These are phyloP conservation scores for Anser cygnoides DNA, from an alignment of 2,113 vertebrate species.

Conservation along the genomic window DNA sequence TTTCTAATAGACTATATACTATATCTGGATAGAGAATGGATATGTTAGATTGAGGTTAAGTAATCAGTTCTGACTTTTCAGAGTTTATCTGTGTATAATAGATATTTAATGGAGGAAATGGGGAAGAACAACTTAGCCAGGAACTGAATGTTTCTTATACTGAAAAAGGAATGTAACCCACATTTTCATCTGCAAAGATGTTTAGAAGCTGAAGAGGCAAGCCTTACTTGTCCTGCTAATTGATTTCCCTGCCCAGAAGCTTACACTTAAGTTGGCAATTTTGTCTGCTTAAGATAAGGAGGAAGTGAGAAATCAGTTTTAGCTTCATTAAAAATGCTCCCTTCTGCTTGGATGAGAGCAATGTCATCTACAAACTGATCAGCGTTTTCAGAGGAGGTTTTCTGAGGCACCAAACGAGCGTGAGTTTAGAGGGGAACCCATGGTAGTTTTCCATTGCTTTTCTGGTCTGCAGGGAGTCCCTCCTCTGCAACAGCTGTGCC, in stretches of 20 bases:
- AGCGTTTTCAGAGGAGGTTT: background rate
- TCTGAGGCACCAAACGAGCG: background rate
- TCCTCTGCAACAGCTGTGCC: constrained; percentile 28
- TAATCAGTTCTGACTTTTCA: background rate
- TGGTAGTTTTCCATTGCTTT: background rate
- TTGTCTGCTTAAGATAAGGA: background rate
- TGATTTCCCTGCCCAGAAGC: constrained; percentile 11
- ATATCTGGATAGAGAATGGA: background rate
- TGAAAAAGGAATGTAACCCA: background rate
- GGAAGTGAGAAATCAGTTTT: background rate
- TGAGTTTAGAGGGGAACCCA: background rate
- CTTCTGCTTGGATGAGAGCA: background rate
- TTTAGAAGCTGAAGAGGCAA: constrained; percentile 33
- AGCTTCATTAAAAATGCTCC: background rate
- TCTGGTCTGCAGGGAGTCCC: background rate
- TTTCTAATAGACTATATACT: background rate
- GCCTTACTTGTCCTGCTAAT: constrained; percentile 2
- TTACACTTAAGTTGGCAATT: background rate
- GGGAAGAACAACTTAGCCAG: constrained; percentile 22
- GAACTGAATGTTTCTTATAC: background rate
- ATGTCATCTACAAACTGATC: background rate
- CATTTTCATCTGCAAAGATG: constrained; percentile 24
- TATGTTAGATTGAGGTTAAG: background rate
- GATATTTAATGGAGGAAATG: constrained; percentile 24
- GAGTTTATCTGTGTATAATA: background rate